Evolutionary conservation across 37 sponge, comb jelly and placozoan species (phyloP), one percentile per base, ranked within the genome.

Genomic region (Diacarnus erythraeanus): DNA sequence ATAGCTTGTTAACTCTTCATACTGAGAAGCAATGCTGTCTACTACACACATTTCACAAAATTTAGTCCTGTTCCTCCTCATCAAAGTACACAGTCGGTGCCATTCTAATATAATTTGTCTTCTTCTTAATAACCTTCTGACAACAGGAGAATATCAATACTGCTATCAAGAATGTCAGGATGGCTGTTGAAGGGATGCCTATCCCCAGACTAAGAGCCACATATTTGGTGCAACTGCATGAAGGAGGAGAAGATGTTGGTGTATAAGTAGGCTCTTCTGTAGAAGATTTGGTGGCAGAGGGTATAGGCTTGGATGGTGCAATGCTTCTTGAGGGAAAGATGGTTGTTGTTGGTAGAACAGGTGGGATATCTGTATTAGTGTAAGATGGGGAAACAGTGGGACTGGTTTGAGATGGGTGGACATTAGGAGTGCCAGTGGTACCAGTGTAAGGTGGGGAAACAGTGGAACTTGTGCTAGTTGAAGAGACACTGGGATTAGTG

Each of bases 31-130:
- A n/a, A n/a, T n/a, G n/a, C n/a, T n/a, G n/a, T n/a, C n/a, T n/a
- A n/a, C n/a, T n/a, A n/a, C n/a, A n/a, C n/a, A n/a, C n/a, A n/a
- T n/a, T n/a, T n/a, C n/a, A n/a, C n/a, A n/a, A n/a, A n/a, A 43
- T 0, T 66, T 27, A 82, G 26, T 74, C 83, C 22, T 76, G 71
- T 31, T 79, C 74, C 42, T 79, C 74, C 3, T 86, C 86, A 74
- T 86, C 86, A 47, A 86, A 86, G 66, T 79, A 86, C 3, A 86
- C 86, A 4, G 86, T 86, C 33, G 86, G 86, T 30, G 86, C 86
- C 43, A 86, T 54, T 66, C 80, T 63, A 26, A 86, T 72, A 30
- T 86, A 86, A 30, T 74, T 22, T 2, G 69, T 73, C 59, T 60
- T 74, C 21, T 74, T 73, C 74, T 79, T 78, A n/a, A n/a, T n/a